Percentiles rank a stretch among this genome's conserved stretches.
Conservation (phyloP, 2,797 vertebrate species). For the Balearica regulorum region DNA sequence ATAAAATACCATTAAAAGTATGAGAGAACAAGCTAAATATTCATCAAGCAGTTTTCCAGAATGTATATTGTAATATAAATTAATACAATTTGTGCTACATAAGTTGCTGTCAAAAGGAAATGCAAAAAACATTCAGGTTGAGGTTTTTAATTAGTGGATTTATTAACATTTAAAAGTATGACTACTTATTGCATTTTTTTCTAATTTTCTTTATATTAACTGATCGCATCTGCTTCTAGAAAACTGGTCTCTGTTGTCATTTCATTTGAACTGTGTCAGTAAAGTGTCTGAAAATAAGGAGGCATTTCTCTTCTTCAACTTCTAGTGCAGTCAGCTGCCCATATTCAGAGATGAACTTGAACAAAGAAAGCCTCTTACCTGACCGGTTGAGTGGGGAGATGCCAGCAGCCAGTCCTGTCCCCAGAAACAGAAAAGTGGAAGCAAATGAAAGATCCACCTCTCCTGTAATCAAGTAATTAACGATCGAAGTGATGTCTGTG, state of each 20-base stretch:
- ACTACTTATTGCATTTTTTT: neutral
- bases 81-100: neutral
- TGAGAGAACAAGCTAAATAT: neutral
- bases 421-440: slow-evolving; percentile 73
- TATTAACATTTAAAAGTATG: neutral
- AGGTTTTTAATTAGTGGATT: neutral
- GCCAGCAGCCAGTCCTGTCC: slow-evolving; percentile 67
- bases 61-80: neutral
- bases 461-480: slow-evolving; percentile 75
- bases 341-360: slow-evolving; percentile 84
- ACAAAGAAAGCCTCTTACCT: slow-evolving; percentile 80
- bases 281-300: neutral
- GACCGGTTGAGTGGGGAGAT: slow-evolving; percentile 83
- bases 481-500: neutral
- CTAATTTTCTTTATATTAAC: neutral
- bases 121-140: neutral
- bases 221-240: neutral
- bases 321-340: slow-evolving; percentile 81
- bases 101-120: neutral
- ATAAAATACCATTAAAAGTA: neutral
- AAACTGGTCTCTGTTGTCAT: neutral
- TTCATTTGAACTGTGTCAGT: neutral
- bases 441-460: slow-evolving; percentile 65
- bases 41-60: neutral
- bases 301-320: slow-evolving; percentile 38